Base-by-base conservation (phyloP, 53 echinoderm and acorn worm genomes). In the Apostichopus leukothele region DNA sequence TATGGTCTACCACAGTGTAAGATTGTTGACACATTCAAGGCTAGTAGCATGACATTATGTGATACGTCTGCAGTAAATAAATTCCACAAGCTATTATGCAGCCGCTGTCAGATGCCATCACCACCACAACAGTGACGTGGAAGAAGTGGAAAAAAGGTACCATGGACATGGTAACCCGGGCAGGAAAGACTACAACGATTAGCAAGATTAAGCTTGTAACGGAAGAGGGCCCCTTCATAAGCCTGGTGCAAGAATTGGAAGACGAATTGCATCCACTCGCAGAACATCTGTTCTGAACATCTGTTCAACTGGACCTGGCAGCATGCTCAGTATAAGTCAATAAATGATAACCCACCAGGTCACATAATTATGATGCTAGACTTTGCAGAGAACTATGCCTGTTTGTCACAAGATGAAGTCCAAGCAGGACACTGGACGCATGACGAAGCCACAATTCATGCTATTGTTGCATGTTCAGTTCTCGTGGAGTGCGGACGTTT, bases 301-400 rank as follows among this genome's bases (percentile, higher is more conserved):
- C 75, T 88, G 20, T 76, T 76, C 76, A 76, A 4, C 0, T 68
- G 73, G 83, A 80, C 3, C 10, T 83, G 89, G 89, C 89, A 89
- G 83, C 83, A 89, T 79, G 9, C 0, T 5, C 86, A 86, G 11
- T 91, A 89, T 63, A 3, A 60, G 23, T 67, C 79, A 3, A 60
- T 89, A n/a, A 26, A 75, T 5, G 4, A 60, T 21, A 79, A 55
- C 74, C 90, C 83, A 53, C 91, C 91, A 5, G 71, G 86, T 10
- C 53, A 9, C 16, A 53, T 50, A 68, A 73, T 83, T 4, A 92
- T 91, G 91, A 92, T 92, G 1, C 3, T 92, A 50, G 92, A 92
- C 77, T 92, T 89, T 86, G 89, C 92, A 8, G 92, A 92, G 20
- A 91, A 91, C 19, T 91, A 91, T 83, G 50, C 89, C 0, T 91